Evolutionary conservation across 2,113 vertebrate species (phyloP).

Genomic region (Tragelaphus strepsiceros): DNA sequence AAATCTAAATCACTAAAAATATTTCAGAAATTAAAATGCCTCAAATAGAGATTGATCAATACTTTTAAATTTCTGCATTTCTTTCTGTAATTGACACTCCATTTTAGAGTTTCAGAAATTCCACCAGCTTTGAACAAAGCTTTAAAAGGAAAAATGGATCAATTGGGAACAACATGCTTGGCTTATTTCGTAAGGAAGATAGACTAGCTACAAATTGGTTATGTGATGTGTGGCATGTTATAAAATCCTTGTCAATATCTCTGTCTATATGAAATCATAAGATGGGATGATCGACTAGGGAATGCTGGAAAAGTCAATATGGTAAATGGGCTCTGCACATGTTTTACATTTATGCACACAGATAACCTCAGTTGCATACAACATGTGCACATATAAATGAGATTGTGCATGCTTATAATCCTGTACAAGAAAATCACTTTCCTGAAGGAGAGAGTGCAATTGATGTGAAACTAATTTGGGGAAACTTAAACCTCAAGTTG

Average conservation of each 20-base stretch:
- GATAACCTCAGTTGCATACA: background rate
- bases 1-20: background rate
- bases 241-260: background rate
- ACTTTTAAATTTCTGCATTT: background rate
- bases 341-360: background rate
- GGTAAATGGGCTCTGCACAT: background rate
- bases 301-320: background rate
- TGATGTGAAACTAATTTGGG: background rate
- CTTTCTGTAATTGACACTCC: background rate
- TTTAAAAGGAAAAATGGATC: background rate
- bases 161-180: background rate
- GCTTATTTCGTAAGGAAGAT: background rate
- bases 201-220: background rate
- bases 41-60: no score
- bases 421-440: background rate
- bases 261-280: background rate
- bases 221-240: background rate
- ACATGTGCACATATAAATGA: background rate
- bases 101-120: background rate
- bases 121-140: background rate
- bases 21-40: background rate
- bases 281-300: background rate
- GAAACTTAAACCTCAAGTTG: background rate
- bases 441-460: background rate
- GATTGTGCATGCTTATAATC: background rate